These are phyloP conservation scores for Eledona agricola DNA, from an alignment of 2,888 invertebrate species.

Conservation along the genomic window DNA sequence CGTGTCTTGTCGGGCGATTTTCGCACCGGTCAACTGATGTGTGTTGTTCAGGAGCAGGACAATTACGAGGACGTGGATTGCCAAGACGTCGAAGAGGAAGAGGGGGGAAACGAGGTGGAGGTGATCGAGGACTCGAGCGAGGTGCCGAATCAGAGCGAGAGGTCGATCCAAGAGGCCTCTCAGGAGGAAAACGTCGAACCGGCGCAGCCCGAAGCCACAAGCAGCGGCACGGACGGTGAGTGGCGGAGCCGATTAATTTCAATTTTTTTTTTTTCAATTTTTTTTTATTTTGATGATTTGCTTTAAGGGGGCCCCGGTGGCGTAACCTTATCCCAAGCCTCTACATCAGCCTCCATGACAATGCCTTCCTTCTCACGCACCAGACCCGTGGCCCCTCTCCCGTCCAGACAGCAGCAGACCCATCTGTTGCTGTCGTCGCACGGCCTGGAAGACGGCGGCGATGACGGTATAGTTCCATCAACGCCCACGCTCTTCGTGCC, in stretches of 20 bases:
- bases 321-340: constrained; percentile 56
- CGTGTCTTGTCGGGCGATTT: constrained; percentile 8
- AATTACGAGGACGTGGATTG: constrained; percentile 66
- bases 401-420: constrained; percentile 63
- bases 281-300: constrained; percentile 19
- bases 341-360: constrained; percentile 56
- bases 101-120: constrained; percentile 66
- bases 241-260: constrained; percentile 28
- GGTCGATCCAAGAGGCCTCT: constrained; percentile 48
- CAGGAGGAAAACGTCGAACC: constrained; percentile 64
- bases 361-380: constrained; percentile 66
- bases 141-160: constrained; percentile 69
- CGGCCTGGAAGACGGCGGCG: constrained; percentile 72
- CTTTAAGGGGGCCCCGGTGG: constrained; percentile 46
- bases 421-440: constrained; percentile 64
- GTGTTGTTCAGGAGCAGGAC: constrained; percentile 62
- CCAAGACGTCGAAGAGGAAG: constrained; percentile 63
- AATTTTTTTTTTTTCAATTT: background rate
- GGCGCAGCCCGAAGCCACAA: constrained; percentile 73
- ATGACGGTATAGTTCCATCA: constrained; percentile 85
- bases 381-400: constrained; percentile 65
- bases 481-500: constrained; percentile 88
- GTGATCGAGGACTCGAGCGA: constrained; percentile 72
- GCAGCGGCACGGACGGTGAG: constrained; percentile 76
- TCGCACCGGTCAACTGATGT: constrained; percentile 8